Evolutionary conservation across 92 coral and sea anemone genomes (phyloP).

Genomic region (Phenganax marumi): DNA sequence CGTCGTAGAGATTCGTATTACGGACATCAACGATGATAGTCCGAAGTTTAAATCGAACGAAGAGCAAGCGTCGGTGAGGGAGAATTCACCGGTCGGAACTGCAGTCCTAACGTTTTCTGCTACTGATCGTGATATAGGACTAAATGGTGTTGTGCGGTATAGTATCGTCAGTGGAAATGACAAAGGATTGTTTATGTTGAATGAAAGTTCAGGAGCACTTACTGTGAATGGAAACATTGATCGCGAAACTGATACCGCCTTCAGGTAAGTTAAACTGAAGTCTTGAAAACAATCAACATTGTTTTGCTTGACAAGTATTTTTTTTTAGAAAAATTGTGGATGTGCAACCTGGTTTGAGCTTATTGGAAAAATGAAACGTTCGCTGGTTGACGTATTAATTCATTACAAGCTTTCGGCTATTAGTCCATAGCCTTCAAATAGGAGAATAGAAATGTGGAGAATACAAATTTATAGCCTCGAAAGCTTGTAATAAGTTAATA

Average conservation of each 20-base stretch:
- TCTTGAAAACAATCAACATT: no score
- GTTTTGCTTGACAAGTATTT: no score
- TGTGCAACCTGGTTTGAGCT: no score
- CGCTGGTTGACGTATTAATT: no score
- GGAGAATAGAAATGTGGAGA: no score
- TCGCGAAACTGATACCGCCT: constrained; percentile 62
- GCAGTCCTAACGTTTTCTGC: constrained; percentile 59
- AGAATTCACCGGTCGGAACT: constrained; percentile 54
- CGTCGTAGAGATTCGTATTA: constrained; percentile 59
- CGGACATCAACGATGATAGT: constrained; percentile 69
- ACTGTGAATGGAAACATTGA: constrained; percentile 66
- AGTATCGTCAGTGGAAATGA: constrained; percentile 65
- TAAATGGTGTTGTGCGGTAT: constrained; percentile 74
- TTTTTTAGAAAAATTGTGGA: no score
- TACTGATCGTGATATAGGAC: constrained; percentile 69
- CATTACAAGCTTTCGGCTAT: no score
- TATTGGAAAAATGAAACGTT: no score
- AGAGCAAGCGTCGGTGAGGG: constrained; percentile 52
- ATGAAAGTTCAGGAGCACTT: constrained; percentile 55
- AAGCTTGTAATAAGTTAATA: no score
- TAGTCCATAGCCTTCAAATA: no score
- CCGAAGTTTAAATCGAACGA: constrained; percentile 61
- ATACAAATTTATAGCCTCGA: no score
- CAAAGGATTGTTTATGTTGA: constrained; percentile 53
- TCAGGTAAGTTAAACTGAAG: constrained; percentile 21